These are phyloP conservation scores for Cydia strobilella DNA, from an alignment of 1,140 invertebrate species.

Conservation along the genomic window DNA sequence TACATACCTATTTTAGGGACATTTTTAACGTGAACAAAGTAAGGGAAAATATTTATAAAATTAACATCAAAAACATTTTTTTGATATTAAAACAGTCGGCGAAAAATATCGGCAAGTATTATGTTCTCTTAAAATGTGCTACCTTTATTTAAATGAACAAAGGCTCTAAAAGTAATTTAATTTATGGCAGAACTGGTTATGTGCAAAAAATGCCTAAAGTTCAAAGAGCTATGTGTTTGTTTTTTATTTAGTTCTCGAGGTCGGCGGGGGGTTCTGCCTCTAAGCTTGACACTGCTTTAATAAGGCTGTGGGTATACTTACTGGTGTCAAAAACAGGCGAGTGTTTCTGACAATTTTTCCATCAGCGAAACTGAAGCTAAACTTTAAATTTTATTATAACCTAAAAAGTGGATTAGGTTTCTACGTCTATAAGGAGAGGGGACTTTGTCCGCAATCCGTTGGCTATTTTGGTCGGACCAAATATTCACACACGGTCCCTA, in stretches of 20 bases:
- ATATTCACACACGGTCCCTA: too few relatives aligned
- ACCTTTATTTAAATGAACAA: conserved; percentile 48
- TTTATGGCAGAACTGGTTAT: conserved; percentile 48
- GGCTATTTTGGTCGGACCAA: too few relatives aligned
- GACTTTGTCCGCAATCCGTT: too few relatives aligned
- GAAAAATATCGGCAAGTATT: neutral
- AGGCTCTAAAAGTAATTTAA: conserved; percentile 47
- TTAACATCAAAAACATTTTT: too few relatives aligned
- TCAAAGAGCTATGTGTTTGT: conserved; percentile 55
- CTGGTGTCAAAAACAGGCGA: neutral
- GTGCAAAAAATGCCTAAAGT: conserved; percentile 61
- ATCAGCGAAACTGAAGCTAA: neutral
- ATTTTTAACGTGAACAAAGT: neutral
- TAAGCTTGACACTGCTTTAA: conserved; percentile 43
- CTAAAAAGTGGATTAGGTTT: too few relatives aligned
- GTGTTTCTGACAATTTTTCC: neutral
- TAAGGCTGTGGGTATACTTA: conserved; percentile 37
- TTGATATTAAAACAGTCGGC: too few relatives aligned
- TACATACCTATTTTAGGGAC: neutral
- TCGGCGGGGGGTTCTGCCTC: conserved; percentile 46
- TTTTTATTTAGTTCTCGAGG: conserved; percentile 60
- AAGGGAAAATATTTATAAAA: too few relatives aligned
- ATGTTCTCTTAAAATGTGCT: neutral
- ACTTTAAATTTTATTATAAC: neutral
- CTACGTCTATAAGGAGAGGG: too few relatives aligned